Conservation (phyloP, 2,113 vertebrate species). For the Callocephalon fimbriatum region DNA sequence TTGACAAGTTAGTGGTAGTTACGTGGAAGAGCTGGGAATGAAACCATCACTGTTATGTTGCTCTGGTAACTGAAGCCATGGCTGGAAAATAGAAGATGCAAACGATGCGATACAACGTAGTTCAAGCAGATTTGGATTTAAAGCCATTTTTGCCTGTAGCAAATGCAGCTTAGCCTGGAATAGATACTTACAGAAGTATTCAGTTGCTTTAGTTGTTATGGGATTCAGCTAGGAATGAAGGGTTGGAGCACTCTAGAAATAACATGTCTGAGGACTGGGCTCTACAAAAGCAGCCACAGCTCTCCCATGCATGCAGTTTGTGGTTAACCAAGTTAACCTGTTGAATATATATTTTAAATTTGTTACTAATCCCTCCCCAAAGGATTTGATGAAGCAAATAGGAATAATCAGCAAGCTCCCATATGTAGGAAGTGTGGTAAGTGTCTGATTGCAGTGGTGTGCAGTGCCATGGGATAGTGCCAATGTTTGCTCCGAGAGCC, state of each 20-base stretch:
- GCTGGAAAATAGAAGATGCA: neutral
- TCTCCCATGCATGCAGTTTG: neutral
- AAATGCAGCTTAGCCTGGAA: neutral
- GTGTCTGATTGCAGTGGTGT: neutral
- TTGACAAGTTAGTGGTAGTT: slow-evolving; percentile 10
- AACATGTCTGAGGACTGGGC: neutral
- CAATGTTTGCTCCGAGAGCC: neutral
- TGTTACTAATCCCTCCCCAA: neutral
- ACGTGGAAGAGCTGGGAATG: neutral
- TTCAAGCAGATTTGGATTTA: neutral
- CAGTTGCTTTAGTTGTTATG: neutral
- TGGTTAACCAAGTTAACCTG: neutral
- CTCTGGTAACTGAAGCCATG: slow-evolving; percentile 16
- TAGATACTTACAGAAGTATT: neutral
- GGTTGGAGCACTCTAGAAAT: neutral
- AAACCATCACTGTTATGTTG: neutral
- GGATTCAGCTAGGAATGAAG: neutral
- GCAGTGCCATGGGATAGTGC: neutral
- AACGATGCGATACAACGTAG: neutral
- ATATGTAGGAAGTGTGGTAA: neutral
- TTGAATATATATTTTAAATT: neutral
- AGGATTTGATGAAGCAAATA: neutral
- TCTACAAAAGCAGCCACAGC: neutral
- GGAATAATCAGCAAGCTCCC: neutral
- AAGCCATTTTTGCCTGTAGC: neutral